Percentiles rank a stretch among this genome's conserved stretches.
These are phyloP conservation scores for Carterocephalus palaemon DNA, from an alignment of 2,888 invertebrate genomes.

Conservation along the genomic window DNA sequence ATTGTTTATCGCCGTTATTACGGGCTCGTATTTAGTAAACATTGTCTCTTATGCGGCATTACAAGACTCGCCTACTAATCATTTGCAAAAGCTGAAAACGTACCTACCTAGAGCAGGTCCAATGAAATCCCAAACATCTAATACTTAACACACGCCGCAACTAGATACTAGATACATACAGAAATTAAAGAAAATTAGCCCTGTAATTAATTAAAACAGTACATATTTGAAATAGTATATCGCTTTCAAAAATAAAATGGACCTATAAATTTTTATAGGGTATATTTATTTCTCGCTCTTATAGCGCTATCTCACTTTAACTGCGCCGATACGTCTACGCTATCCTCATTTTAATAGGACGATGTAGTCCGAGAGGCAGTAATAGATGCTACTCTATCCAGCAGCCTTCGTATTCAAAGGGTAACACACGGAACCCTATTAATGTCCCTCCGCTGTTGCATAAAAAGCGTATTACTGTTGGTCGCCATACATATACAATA, in stretches of 20 bases:
- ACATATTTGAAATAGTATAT: conserved; percentile 78
- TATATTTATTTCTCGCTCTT: conserved; percentile 36
- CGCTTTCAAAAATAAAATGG: conserved; percentile 70
- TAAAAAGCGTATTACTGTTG: no score
- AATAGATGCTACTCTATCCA: no score
- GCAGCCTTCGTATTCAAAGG: no score
- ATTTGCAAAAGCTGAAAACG: no score
- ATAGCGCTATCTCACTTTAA: conserved; percentile 43
- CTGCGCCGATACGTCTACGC: conserved; percentile 73
- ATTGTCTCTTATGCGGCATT: conserved; percentile 32
- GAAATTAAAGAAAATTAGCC: conserved; percentile 52
- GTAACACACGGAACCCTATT: no score
- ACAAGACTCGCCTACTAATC: no score
- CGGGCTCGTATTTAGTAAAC: conserved; percentile 45
- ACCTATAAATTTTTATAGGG: conserved; percentile 64
- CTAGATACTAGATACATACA: no score
- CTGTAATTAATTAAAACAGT: conserved; percentile 77
- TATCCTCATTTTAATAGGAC: conserved; percentile 44
- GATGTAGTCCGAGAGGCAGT: conserved; percentile 10
- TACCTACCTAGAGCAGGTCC: no score
- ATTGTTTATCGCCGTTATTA: conserved; percentile 47
- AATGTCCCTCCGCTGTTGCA: no score
- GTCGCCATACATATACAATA: no score
- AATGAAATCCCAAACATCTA: no score
- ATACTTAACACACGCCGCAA: no score